Evolutionary conservation across 2,888 invertebrate genomes (phyloP).

Genomic region (Parapristionchus giblindavisi): DNA sequence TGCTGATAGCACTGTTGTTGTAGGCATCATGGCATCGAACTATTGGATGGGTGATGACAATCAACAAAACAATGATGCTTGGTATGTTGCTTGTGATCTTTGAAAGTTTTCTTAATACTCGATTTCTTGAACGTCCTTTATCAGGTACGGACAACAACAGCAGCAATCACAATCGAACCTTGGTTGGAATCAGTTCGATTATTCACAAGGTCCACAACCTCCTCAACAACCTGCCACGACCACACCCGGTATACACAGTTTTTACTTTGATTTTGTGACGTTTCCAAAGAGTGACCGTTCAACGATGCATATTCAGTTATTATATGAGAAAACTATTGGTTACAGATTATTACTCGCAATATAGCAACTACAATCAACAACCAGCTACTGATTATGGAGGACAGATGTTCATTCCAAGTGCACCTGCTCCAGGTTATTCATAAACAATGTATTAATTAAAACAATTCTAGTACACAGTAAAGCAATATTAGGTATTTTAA

Average conservation of each 20-base stretch:
- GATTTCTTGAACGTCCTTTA: not conserved
- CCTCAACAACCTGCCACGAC: slow-evolving; percentile 35
- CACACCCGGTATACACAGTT: not conserved
- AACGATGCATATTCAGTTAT: not conserved
- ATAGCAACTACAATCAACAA: slow-evolving; percentile 37
- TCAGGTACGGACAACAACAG: slow-evolving; percentile 20
- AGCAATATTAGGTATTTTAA: not conserved
- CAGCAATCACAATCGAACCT: slow-evolving; percentile 40
- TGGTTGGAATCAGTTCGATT: slow-evolving; percentile 62
- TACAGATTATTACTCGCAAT: slow-evolving; percentile 41
- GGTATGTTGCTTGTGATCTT: not conserved
- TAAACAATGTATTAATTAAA: too few species aligned
- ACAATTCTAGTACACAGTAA: not conserved
- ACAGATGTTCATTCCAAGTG: slow-evolving; percentile 53
- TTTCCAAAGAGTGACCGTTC: too few species aligned
- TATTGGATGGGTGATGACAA: slow-evolving; percentile 44
- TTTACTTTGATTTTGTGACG: not conserved
- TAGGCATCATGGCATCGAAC: slow-evolving; percentile 39
- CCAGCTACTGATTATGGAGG: slow-evolving; percentile 44
- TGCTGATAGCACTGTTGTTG: not conserved
- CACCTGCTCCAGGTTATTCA: slow-evolving; percentile 38
- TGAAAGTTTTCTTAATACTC: not conserved
- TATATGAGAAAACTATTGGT: not conserved
- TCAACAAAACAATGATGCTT: slow-evolving; percentile 34
- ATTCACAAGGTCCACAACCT: slow-evolving; percentile 51